phyloP scores from a whole-genome alignment of 2,797 vertebrate species.

The Platyrinchus mystaceus region DNA sequence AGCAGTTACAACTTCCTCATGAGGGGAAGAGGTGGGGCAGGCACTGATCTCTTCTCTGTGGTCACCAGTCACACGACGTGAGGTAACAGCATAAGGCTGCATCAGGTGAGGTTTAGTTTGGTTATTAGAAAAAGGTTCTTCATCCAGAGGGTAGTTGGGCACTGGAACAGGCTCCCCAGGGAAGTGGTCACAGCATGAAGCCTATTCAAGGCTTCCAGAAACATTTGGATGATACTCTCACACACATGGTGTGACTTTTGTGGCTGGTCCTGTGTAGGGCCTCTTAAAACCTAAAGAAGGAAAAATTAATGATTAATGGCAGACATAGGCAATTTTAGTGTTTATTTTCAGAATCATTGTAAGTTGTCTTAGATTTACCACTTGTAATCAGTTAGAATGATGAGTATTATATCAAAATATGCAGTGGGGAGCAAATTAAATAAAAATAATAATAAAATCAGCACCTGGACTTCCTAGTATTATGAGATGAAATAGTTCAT shows the following conservation, averaged over 20 bases:
- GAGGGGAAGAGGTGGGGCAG: not conserved
- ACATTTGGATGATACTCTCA: not conserved
- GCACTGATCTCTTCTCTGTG: not conserved
- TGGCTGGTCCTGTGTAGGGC: not conserved
- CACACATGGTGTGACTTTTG: not conserved
- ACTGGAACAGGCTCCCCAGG: not conserved
- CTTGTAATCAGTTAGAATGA: not conserved
- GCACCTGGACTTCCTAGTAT: not conserved
- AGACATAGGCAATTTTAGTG: not conserved
- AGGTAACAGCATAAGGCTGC: not conserved
- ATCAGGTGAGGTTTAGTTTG: not conserved
- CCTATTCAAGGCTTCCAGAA: not conserved
- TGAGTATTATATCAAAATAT: not conserved
- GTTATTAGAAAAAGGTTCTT: not conserved
- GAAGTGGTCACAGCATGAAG: not conserved
- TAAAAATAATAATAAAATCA: not conserved
- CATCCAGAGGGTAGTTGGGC: not conserved
- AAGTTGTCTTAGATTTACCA: not conserved
- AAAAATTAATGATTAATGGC: not conserved
- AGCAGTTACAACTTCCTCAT: not conserved
- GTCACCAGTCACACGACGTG: not conserved
- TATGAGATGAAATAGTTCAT: not conserved
- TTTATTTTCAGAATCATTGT: not conserved
- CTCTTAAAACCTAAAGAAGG: not conserved
- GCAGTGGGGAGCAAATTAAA: not conserved